phyloP scores from a whole-genome alignment of 2,888 invertebrate genomes.

The Nymphalis c-album region DNA sequence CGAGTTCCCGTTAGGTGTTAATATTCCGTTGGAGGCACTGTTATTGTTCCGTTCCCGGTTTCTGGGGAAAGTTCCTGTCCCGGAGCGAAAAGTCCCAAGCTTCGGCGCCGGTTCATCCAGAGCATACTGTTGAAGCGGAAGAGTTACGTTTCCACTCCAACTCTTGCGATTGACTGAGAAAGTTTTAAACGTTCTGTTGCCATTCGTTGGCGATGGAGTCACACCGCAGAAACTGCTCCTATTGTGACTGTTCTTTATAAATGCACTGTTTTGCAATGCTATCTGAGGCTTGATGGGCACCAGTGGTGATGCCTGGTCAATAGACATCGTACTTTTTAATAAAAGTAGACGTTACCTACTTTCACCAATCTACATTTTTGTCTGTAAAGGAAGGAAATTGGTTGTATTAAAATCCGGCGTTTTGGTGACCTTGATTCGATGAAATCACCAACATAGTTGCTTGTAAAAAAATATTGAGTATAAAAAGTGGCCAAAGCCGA shows the following conservation, averaged over 20 bases:
- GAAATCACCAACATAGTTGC: slow-evolving; percentile 63
- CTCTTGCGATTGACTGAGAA: slow-evolving; percentile 79
- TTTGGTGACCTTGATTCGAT: slow-evolving; percentile 25
- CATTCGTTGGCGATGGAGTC: slow-evolving; percentile 69
- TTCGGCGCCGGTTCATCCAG: slow-evolving; percentile 70
- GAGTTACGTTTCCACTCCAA: slow-evolving; percentile 79
- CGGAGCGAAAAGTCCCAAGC: slow-evolving; percentile 75
- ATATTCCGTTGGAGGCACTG: slow-evolving; percentile 71
- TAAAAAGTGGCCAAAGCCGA: slow-evolving; percentile 17
- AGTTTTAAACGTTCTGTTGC: slow-evolving; percentile 76
- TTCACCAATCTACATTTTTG: slow-evolving; percentile 76
- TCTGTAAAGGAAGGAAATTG: slow-evolving; percentile 61
- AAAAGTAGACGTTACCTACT: slow-evolving; percentile 60
- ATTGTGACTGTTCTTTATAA: slow-evolving; percentile 79
- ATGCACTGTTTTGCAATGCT: slow-evolving; percentile 71
- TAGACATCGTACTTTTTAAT: slow-evolving; percentile 74
- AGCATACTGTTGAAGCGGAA: slow-evolving; percentile 74
- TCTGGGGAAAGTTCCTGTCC: slow-evolving; percentile 77
- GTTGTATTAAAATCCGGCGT: slow-evolving; percentile 21
- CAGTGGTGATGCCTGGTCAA: slow-evolving; percentile 78
- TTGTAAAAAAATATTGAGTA: slow-evolving; percentile 16
- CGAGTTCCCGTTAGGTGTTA: slow-evolving; percentile 78
- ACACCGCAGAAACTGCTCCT: slow-evolving; percentile 80
- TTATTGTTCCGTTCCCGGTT: slow-evolving; percentile 78
- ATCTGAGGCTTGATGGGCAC: slow-evolving; percentile 80